Conservation (phyloP, 2,113 vertebrate species). For the Rhinolophus sinicus region DNA sequence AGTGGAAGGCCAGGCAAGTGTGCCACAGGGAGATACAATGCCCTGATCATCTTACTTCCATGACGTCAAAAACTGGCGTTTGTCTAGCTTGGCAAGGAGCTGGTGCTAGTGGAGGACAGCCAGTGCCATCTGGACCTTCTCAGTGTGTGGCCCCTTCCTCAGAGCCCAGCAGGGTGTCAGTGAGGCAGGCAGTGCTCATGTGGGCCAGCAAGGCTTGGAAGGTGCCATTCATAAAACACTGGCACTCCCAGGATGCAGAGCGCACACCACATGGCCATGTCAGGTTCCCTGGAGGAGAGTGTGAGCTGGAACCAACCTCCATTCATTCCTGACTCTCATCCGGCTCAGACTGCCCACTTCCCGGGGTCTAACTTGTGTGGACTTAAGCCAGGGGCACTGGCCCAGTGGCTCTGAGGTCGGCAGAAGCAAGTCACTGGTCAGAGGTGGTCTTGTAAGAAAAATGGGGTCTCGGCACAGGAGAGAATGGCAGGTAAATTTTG, state of each 20-base stretch:
- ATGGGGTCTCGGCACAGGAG: not conserved
- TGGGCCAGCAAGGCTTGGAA: slow-evolving; percentile 50
- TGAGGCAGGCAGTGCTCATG: not conserved
- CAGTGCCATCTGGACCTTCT: slow-evolving; percentile 67
- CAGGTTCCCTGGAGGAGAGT: not conserved
- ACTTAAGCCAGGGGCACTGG: not conserved
- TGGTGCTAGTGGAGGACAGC: not conserved
- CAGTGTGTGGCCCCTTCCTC: not conserved
- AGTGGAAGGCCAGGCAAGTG: not conserved
- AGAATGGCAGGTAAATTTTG: not conserved
- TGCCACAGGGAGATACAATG: not conserved
- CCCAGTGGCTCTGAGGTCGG: not conserved
- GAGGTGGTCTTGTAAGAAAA: not conserved
- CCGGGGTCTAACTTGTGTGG: not conserved
- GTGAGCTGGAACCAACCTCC: not conserved
- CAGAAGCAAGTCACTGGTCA: not conserved
- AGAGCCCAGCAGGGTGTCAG: not conserved
- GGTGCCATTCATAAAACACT: slow-evolving; percentile 75
- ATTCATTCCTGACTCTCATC: slow-evolving; percentile 51
- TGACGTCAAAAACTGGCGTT: not conserved
- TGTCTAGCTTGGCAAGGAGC: not conserved
- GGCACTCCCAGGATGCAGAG: not conserved
- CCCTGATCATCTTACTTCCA: not conserved
- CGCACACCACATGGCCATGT: not conserved
- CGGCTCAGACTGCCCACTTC: not conserved